A percentile compares a stretch with the other conserved stretches of the same genome.
phyloP scores from a whole-genome alignment of 2,888 invertebrate genomes.

The Camponotus fellah region DNA sequence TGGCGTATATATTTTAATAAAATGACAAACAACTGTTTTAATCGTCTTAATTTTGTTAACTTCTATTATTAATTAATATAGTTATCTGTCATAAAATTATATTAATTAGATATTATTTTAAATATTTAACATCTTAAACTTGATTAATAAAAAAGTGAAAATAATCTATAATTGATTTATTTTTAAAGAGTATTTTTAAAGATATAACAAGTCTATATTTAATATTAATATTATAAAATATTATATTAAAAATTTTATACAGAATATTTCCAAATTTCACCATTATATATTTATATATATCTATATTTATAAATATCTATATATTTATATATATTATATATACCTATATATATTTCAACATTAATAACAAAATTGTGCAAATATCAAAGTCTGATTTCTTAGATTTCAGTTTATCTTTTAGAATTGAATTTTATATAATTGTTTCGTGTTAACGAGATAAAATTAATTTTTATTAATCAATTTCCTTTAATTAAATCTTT shows the following conservation, averaged over 20 bases:
- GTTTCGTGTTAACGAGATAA: background rate
- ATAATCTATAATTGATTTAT: background rate
- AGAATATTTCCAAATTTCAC: background rate
- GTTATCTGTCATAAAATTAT: background rate
- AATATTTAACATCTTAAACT: background rate
- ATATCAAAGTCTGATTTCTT: background rate
- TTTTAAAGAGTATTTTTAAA: slow-evolving; percentile 9
- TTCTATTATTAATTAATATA: background rate
- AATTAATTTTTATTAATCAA: background rate
- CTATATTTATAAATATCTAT: no score
- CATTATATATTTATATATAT: no score
- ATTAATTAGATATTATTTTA: background rate
- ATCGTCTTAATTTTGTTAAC: background rate
- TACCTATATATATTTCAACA: background rate
- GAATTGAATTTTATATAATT: background rate
- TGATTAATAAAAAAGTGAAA: background rate
- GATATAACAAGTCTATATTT: background rate
- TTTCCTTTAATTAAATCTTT: background rate
- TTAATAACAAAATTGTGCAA: background rate
- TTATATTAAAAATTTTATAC: background rate
- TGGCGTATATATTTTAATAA: background rate
- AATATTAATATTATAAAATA: background rate
- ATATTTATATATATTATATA: no score
- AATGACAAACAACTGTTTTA: background rate
- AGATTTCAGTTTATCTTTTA: background rate